phyloP scores from a whole-genome alignment of 1,140 invertebrate species.

The Galleria mellonella region DNA sequence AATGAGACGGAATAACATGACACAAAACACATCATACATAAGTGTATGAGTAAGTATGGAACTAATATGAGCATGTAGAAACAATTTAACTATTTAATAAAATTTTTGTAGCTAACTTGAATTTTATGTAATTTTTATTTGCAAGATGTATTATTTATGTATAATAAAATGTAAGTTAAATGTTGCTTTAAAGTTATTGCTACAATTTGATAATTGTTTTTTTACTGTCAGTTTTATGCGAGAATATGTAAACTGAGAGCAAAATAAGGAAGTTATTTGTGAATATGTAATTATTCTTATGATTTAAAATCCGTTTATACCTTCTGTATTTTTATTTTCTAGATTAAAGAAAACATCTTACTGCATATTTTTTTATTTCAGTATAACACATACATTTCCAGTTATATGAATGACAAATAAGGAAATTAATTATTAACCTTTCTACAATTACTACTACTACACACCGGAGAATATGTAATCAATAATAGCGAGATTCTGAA shows the following conservation, averaged over 20 bases:
- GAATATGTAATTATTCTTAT: slow-evolving; percentile 74
- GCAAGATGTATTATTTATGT: slow-evolving; percentile 73
- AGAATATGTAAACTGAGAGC: slow-evolving; percentile 51
- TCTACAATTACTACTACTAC: too few relatives aligned
- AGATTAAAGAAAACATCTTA: slow-evolving; percentile 73
- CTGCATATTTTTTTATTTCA: slow-evolving; percentile 35
- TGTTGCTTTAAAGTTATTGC: slow-evolving; percentile 70
- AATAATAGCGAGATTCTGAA: too few relatives aligned
- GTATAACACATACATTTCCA: neutral
- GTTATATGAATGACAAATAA: too few relatives aligned
- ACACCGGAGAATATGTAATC: too few relatives aligned
- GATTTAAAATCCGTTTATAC: slow-evolving; percentile 70
- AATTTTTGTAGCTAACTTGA: slow-evolving; percentile 65
- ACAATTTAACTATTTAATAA: slow-evolving; percentile 63
- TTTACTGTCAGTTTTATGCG: slow-evolving; percentile 56
- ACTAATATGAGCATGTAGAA: slow-evolving; percentile 49
- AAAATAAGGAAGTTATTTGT: slow-evolving; percentile 65
- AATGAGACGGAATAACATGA: slow-evolving; percentile 27
- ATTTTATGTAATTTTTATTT: slow-evolving; percentile 70
- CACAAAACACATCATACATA: slow-evolving; percentile 21
- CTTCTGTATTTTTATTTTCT: slow-evolving; percentile 70
- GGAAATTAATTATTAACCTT: too few relatives aligned
- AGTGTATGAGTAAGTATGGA: slow-evolving; percentile 28
- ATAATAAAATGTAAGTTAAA: slow-evolving; percentile 70
- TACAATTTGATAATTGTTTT: slow-evolving; percentile 56